Base-by-base conservation (phyloP, 2,797 vertebrate species). In the Poeciliopsis paucimaculata region DNA sequence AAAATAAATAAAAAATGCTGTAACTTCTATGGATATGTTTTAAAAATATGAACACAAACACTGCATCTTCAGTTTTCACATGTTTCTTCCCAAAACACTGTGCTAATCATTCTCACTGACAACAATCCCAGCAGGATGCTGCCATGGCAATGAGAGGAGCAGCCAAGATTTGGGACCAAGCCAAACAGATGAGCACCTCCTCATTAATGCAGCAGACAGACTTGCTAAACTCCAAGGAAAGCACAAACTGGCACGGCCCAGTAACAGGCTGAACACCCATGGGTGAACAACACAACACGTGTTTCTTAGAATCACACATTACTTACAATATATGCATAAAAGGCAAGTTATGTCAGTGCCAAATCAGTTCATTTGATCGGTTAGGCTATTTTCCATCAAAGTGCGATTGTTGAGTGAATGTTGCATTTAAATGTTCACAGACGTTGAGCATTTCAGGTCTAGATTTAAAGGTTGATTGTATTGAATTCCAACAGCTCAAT, bases 181-280 rank as follows among this genome's bases (percentile, higher is more conserved):
- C 83, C 84, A 89, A 89, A 91, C 86, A 92, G 93, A 89, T 91
- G 88, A 90, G 91, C 76, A 75, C 85, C 79, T 72, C 75, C 53
- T 90, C 84, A 84, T 90, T 92, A 87, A 91, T 73, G 77, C 15
- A 88, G 79, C 83, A 83, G 79, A 77, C 82, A 86, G 15, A 57
- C 62, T 60, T 62, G 31, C 36, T 85, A 76, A 75, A 89, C 51
- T 34, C 77, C 39, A 28, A 62, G 78, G 53, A 85, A 31, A 91
- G 39, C 64, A 77, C 62, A 73, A 60, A 64, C 46, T 72, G 78
- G 73, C 73, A 76, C 26, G 79, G 82, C 55, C 62, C 66, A 78
- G 34, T 47, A 55, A 81, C 57, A 79, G 41, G 46, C 16, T 39
- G 2, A 15, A 46, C 46, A 64, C 60, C 49, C 62, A 55, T 12